Base-by-base conservation (phyloP, 2,888 invertebrate genomes). In the Sisyra terminalis region DNA sequence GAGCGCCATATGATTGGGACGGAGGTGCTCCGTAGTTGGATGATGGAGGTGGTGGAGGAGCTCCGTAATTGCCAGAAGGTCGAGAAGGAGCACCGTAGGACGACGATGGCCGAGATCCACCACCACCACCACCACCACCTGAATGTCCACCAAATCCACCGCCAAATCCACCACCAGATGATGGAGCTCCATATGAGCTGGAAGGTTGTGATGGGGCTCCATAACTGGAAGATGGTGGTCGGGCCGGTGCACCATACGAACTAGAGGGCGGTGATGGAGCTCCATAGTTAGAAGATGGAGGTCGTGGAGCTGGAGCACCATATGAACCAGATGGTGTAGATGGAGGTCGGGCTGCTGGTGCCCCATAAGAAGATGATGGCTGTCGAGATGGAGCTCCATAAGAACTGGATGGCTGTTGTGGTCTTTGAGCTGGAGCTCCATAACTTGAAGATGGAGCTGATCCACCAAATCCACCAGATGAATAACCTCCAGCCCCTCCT, bases 141-240 rank as follows among this genome's bases (percentile, higher is more conserved):
- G 46, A 46, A 39, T 47, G 43, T 8, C 47, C 46, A 6, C 43
- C 2, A 29, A 30, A 7, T 42, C 30, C 7, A 37, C 45, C 44
- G n/a, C 47, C 47, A 30, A 42, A 45, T 36, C 47, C 42, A 13
- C 52, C 51, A 34, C 54, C 48, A 31, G 51, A 48, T 11, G 47
- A 49, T 45, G 73, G 71, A 1, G 72, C 70, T 30, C 71, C 63
- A 49, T 73, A 75, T 2, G 66, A 66, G 13, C 63, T 67, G 2
- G 68, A 64, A 1, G 71, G 69, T 30, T 64, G 66, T 3, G 70
- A 66, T 3, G 65, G 64, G 5, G 67, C 59, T 16, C 60, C 64
- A 46, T 64, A 65, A 44, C 48, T 53, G 42, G 57, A 53, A 1
- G 53, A 64, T 0, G 59, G 58, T 29, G 4, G 41, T 50, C 53